These are phyloP conservation scores for Athrips mouffetella DNA, from an alignment of 2,888 invertebrate species.

Conservation along the genomic window DNA sequence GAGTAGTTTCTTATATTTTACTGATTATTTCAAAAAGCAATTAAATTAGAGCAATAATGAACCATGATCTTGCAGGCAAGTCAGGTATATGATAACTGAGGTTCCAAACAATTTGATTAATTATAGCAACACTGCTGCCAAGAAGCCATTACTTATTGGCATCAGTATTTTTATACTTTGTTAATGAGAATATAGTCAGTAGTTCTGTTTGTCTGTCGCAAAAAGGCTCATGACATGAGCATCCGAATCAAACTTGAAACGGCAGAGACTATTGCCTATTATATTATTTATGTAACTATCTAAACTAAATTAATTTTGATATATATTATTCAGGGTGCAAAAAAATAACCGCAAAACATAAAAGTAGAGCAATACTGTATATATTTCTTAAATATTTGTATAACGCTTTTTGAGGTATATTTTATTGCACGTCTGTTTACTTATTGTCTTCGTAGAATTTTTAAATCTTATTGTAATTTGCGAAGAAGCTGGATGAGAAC, in stretches of 20 bases:
- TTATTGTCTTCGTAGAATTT: slow-evolving; percentile 31
- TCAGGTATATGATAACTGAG: background rate
- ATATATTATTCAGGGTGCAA: background rate
- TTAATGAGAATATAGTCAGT: no score
- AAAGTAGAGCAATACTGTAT: background rate
- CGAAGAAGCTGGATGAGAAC: background rate
- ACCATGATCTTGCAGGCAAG: slow-evolving; percentile 3
- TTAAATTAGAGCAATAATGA: no score
- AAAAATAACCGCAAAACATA: background rate
- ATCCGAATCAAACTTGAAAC: background rate
- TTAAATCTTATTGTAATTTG: slow-evolving; percentile 1
- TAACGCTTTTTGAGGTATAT: slow-evolving; percentile 3
- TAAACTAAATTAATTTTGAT: background rate
- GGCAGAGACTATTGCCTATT: background rate
- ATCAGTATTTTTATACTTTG: no score
- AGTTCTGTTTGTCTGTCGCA: no score
- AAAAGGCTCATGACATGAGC: no score
- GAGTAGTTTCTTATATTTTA: no score
- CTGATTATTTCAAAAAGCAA: no score
- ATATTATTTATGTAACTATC: background rate
- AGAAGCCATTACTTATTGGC: background rate
- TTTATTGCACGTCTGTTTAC: background rate
- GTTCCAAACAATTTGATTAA: background rate
- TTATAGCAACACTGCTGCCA: background rate
- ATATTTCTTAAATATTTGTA: slow-evolving; percentile 2